Evolutionary conservation across 2,797 vertebrate genomes (phyloP).

Genomic region (Phrynocephalus forsythii): DNA sequence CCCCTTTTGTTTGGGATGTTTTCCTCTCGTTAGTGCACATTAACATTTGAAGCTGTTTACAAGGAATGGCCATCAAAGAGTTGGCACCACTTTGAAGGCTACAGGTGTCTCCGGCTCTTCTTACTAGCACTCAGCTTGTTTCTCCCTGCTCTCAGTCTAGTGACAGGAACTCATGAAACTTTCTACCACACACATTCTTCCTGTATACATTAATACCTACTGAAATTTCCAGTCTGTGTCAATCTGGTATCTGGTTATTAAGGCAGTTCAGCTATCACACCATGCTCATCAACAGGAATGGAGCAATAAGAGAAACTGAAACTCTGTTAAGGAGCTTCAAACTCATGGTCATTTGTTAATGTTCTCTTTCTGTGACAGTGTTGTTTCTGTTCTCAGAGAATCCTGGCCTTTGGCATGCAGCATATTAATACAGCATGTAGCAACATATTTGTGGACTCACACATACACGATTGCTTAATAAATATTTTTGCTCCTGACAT

Average conservation of each 20-base stretch:
- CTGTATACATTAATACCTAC: constrained; percentile 46
- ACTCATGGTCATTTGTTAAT: not conserved
- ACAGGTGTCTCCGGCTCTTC: constrained; percentile 39
- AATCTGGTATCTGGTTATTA: constrained; percentile 32
- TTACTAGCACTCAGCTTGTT: constrained; percentile 32
- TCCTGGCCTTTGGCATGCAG: not conserved
- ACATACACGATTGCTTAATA: not conserved
- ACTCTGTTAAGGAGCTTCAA: not conserved
- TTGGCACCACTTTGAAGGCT: constrained; percentile 51
- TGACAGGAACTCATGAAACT: constrained; percentile 41
- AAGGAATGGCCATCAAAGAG: constrained; percentile 51
- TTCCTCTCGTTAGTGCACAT: constrained; percentile 42
- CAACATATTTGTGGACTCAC: not conserved
- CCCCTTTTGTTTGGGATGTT: constrained; percentile 45
- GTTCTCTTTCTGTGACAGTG: too few species aligned
- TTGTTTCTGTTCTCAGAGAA: not conserved
- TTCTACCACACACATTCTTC: constrained; percentile 29
- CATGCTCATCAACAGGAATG: constrained; percentile 30
- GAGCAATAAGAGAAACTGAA: constrained; percentile 20
- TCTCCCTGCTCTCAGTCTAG: constrained; percentile 38
- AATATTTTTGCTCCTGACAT: not conserved
- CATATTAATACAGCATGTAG: not conserved
- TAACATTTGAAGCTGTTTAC: constrained; percentile 49
- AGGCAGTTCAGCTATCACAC: constrained; percentile 18
- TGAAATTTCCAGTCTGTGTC: constrained; percentile 32